phyloP scores from a whole-genome alignment of 2,113 vertebrate species.

The Microcebus tavaratra region DNA sequence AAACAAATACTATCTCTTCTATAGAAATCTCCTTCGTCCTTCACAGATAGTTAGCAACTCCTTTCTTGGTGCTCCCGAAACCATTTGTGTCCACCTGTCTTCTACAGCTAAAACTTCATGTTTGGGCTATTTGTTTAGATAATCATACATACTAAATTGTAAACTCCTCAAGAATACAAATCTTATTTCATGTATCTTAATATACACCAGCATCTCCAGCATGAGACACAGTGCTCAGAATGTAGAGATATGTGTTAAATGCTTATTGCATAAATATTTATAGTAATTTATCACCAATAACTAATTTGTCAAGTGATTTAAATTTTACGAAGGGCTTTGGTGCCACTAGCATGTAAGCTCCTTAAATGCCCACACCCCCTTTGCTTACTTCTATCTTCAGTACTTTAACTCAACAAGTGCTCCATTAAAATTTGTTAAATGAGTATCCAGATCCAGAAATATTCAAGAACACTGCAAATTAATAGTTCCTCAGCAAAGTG shows the following conservation, averaged over 20 bases:
- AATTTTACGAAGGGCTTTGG: neutral
- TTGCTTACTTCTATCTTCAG: neutral
- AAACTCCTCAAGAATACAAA: neutral
- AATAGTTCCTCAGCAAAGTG: neutral
- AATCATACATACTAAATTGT: neutral
- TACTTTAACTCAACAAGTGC: neutral
- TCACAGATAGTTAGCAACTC: neutral
- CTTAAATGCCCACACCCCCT: neutral
- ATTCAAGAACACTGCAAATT: neutral
- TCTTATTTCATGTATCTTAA: neutral
- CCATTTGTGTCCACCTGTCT: neutral
- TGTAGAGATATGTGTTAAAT: neutral
- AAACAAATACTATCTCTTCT: neutral
- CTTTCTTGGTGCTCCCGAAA: neutral
- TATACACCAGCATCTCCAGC: neutral
- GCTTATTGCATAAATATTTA: neutral
- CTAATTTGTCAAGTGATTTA: neutral
- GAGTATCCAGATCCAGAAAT: neutral
- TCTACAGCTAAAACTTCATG: neutral
- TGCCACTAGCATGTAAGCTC: neutral
- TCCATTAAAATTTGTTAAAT: neutral
- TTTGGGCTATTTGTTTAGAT: neutral
- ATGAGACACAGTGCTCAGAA: neutral
- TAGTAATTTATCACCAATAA: conserved; percentile 3
- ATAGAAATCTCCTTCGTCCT: neutral